Percentiles rank a stretch among this genome's conserved stretches.
Evolutionary conservation across 2,888 invertebrate genomes (phyloP).

Genomic region (Metellina segmentata): DNA sequence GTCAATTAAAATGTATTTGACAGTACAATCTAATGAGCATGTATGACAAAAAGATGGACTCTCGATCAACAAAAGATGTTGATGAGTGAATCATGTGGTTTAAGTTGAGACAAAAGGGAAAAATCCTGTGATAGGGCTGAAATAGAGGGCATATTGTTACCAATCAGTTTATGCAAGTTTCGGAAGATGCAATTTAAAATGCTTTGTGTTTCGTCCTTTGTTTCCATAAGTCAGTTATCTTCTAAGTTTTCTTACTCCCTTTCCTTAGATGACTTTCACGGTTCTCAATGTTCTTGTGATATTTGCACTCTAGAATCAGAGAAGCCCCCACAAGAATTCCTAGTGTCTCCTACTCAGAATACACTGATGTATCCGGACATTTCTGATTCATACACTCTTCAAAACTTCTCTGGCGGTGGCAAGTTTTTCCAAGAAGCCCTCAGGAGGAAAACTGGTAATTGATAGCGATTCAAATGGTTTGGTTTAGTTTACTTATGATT

Average conservation of each 20-base stretch:
- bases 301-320: conserved; percentile 74
- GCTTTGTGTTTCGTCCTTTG: too few species aligned
- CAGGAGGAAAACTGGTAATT: conserved; percentile 66
- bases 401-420: conserved; percentile 72
- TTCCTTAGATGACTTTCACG: conserved; percentile 36
- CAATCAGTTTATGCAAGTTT: too few species aligned
- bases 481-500: not conserved
- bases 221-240: too few species aligned
- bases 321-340: conserved; percentile 77
- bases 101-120: too few species aligned
- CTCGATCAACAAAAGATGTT: too few species aligned
- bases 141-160: too few species aligned
- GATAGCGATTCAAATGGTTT: not conserved
- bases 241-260: not conserved
- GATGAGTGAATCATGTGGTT: too few species aligned
- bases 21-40: too few species aligned
- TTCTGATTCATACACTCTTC: conserved; percentile 64
- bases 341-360: conserved; percentile 77
- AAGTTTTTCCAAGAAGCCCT: conserved; percentile 75
- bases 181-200: too few species aligned
- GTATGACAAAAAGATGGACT: too few species aligned
- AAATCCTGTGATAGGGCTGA: too few species aligned
- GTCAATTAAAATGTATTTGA: too few species aligned
- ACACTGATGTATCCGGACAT: conserved; percentile 54
- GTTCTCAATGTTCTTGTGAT: conserved; percentile 71